These are phyloP conservation scores for Hyppa rectilinea DNA, from an alignment of 2,888 invertebrate species.

Conservation along the genomic window DNA sequence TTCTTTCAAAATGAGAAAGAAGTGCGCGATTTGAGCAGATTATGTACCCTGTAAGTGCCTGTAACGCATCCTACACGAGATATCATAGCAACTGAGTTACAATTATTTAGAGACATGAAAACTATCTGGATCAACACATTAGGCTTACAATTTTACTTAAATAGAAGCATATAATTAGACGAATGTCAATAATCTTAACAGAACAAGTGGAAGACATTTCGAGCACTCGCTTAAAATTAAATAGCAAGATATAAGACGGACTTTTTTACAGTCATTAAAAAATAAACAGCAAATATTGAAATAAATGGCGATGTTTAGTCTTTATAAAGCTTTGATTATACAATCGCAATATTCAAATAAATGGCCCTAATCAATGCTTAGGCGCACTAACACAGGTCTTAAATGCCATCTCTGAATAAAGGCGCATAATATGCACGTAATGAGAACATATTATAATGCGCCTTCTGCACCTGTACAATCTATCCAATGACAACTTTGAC, in stretches of 20 bases:
- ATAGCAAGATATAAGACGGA: slow-evolving; percentile 50
- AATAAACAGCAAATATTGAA: slow-evolving; percentile 38
- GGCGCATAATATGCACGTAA: slow-evolving; percentile 5
- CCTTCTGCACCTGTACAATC: slow-evolving; percentile 17
- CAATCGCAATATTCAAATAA: slow-evolving; percentile 27
- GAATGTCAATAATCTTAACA: slow-evolving; percentile 34
- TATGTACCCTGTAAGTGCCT: slow-evolving; percentile 82
- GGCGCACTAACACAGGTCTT: not conserved
- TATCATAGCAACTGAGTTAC: slow-evolving; percentile 72
- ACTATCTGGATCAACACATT: slow-evolving; percentile 16
- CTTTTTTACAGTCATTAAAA: slow-evolving; percentile 47
- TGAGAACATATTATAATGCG: not conserved
- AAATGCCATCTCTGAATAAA: slow-evolving; percentile 12
- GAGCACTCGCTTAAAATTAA: slow-evolving; percentile 41
- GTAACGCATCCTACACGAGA: slow-evolving; percentile 64
- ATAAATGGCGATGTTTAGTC: slow-evolving; percentile 63
- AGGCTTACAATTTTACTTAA: slow-evolving; percentile 15
- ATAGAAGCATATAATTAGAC: slow-evolving; percentile 37
- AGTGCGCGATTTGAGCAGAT: slow-evolving; percentile 78
- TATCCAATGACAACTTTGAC: slow-evolving; percentile 18
- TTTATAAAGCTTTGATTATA: slow-evolving; percentile 68
- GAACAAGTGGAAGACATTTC: slow-evolving; percentile 52
- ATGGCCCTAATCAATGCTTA: slow-evolving; percentile 1
- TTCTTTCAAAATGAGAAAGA: slow-evolving; percentile 70
- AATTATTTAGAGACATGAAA: slow-evolving; percentile 41